Evolutionary conservation across 2,797 vertebrate species (phyloP).

Genomic region (Nannoperca obscura): DNA sequence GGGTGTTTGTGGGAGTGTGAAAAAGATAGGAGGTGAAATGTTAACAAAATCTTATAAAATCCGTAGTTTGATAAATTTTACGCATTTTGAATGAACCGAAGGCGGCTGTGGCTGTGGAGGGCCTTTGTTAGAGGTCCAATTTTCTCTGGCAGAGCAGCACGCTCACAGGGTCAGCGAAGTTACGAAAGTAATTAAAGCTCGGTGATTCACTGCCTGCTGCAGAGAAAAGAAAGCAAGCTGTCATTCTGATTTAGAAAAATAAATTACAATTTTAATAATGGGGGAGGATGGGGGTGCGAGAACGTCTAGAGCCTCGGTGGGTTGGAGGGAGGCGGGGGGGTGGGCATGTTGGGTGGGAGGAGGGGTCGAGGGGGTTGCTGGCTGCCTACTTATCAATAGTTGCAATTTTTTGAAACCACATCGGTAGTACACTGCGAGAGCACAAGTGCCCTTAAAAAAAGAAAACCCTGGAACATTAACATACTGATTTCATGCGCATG

Average conservation of each 20-base stretch:
- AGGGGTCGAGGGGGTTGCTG: slow-evolving; percentile 83
- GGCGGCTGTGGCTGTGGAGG: slow-evolving; percentile 74
- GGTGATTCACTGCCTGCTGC: slow-evolving; percentile 94
- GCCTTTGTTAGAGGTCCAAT: slow-evolving; percentile 86
- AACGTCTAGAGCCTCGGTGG: slow-evolving; percentile 79
- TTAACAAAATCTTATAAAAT: slow-evolving; percentile 87
- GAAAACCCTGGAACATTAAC: slow-evolving; percentile 97
- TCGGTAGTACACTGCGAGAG: slow-evolving; percentile 97
- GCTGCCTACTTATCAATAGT: slow-evolving; percentile 98
- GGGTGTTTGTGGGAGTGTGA: slow-evolving; percentile 61
- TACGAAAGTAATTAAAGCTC: slow-evolving; percentile 98
- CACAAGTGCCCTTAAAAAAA: slow-evolving; percentile 99
- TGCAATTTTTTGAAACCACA: slow-evolving; percentile 94
- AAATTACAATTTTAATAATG: slow-evolving; percentile 99
- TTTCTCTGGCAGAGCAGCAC: slow-evolving; percentile 81
- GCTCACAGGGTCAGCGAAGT: slow-evolving; percentile 91
- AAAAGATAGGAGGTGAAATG: slow-evolving; percentile 86
- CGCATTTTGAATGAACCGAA: slow-evolving; percentile 82
- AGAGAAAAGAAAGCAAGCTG: slow-evolving; percentile 99
- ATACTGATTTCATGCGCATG: slow-evolving; percentile 99
- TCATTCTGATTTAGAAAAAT: slow-evolving; percentile 99
- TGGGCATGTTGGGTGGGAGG: slow-evolving; percentile 73
- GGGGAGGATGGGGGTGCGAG: slow-evolving; percentile 81
- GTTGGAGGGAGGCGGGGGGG: slow-evolving; percentile 55
- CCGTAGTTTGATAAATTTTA: slow-evolving; percentile 82